Evolutionary conservation across 2,113 vertebrate genomes (phyloP).

Genomic region (Martes martes): DNA sequence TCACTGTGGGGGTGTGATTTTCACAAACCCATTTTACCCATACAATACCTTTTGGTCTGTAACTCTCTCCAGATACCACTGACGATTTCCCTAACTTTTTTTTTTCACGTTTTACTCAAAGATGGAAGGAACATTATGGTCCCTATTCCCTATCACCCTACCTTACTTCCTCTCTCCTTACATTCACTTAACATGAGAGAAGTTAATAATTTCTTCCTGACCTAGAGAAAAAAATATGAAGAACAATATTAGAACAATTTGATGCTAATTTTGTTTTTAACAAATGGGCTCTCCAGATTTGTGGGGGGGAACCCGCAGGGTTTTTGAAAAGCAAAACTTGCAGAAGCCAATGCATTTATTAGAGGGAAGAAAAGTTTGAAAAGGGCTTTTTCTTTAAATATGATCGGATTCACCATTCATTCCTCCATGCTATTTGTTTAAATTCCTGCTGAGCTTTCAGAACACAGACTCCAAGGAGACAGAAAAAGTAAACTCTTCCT

Average conservation of each 20-base stretch:
- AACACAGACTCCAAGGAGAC: slow-evolving; percentile 70
- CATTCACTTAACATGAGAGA: neutral
- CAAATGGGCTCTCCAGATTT: neutral
- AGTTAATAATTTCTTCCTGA: slow-evolving; percentile 38
- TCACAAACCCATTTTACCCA: neutral
- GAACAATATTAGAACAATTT: slow-evolving; percentile 24
- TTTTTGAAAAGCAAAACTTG: slow-evolving; percentile 14
- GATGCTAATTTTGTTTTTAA: slow-evolving; percentile 47
- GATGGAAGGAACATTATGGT: neutral
- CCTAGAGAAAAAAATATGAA: neutral
- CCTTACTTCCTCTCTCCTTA: neutral
- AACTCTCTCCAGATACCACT: neutral
- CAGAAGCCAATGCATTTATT: slow-evolving; percentile 31
- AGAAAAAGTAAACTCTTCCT: slow-evolving; percentile 69
- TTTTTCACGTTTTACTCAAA: slow-evolving; percentile 1
- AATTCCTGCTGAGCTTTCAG: slow-evolving; percentile 68
- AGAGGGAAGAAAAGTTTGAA: slow-evolving; percentile 31
- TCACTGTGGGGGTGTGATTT: neutral
- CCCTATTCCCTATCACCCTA: neutral
- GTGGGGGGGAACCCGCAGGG: neutral
- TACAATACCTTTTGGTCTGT: neutral
- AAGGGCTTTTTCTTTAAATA: slow-evolving; percentile 51
- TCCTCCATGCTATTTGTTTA: slow-evolving; percentile 59
- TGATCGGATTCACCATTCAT: slow-evolving; percentile 39
- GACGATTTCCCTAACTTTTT: neutral